These are phyloP conservation scores for Atrina japonica DNA, from an alignment of 2,888 invertebrate species.

Conservation along the genomic window DNA sequence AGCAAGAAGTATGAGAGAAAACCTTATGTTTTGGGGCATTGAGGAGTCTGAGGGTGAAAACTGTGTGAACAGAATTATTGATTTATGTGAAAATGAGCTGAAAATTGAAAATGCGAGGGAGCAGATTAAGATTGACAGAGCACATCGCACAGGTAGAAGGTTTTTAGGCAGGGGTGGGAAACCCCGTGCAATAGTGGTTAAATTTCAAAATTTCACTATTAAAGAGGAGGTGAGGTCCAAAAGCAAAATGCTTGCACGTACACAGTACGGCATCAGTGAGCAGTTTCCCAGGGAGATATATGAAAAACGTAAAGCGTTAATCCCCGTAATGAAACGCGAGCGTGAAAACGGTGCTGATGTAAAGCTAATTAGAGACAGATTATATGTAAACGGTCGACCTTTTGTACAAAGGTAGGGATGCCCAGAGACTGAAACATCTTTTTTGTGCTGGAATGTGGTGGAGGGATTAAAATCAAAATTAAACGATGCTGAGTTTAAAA, in stretches of 20 bases:
- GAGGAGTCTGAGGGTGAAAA: too few species aligned
- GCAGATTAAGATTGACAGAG: background rate
- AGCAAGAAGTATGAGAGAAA: too few species aligned
- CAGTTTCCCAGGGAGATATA: conserved; percentile 1
- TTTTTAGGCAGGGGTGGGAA: background rate
- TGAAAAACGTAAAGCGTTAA: conserved; percentile 2
- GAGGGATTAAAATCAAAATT: background rate
- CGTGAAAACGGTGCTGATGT: background rate
- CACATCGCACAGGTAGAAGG: background rate
- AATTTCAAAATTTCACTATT: background rate
- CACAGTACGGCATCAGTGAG: conserved; percentile 1
- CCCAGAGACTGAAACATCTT: too few species aligned
- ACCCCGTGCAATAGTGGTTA: background rate
- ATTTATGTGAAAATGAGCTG: too few species aligned
- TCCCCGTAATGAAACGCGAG: conserved; percentile 1
- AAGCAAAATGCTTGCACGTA: background rate
- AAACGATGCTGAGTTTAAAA: background rate
- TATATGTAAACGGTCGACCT: background rate
- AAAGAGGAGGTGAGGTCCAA: conserved; percentile 2
- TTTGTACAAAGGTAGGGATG: background rate
- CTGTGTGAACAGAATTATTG: too few species aligned
- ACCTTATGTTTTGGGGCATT: too few species aligned
- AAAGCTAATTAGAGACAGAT: background rate
- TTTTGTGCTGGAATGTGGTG: too few species aligned
- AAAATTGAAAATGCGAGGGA: too few species aligned